Base-by-base conservation (phyloP, 2,888 invertebrate species). In the Drosophila conformis region DNA sequence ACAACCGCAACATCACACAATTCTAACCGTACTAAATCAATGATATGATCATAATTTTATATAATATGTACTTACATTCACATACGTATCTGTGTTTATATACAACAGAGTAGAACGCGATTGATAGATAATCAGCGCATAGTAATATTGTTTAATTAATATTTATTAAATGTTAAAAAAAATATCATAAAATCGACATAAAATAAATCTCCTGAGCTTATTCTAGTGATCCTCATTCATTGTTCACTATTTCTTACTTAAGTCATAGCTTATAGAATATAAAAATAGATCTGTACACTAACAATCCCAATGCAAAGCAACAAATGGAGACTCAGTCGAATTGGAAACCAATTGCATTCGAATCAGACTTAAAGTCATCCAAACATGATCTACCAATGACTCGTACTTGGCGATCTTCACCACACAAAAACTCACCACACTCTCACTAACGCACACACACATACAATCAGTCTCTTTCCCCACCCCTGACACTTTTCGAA, bases 401-500 rank as follows among this genome's bases (percentile, higher is more conserved):
- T 70, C 29, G 29, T 35, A 36, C 13, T 8, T 40, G 53, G 0
- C 15, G 29, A 74, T 80, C 73, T 73, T 80, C 89, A 88, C 87
- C 89, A 76, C 78, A 48, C 52, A 25, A 27, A 42, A 69, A 87
- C 49, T 81, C 83, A 87, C 83, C 85, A 76, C 72, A 25, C 40
- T 61, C 69, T 69, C 62, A 35, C 63, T 58, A 15, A 21, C 36
- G 18, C 59, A 68, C 67, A 57, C 68, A 27, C 63, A 18, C 7
- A 21, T 51, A 2, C 69, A 52, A 31, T 48, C 59, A 27, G 36
- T 38, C 38, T 51, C 40, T n/a, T 25, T 35, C 40, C 27, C 18
- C 63, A 61, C 69, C 59, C 53, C 54, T 80, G 62, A 69, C 68
- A 18, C 64, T 65, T 70, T 89, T 89, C 88, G 88, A 89, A 84